These are phyloP conservation scores for Aegithalos caudatus DNA, from an alignment of 2,113 vertebrate species.

Conservation along the genomic window DNA sequence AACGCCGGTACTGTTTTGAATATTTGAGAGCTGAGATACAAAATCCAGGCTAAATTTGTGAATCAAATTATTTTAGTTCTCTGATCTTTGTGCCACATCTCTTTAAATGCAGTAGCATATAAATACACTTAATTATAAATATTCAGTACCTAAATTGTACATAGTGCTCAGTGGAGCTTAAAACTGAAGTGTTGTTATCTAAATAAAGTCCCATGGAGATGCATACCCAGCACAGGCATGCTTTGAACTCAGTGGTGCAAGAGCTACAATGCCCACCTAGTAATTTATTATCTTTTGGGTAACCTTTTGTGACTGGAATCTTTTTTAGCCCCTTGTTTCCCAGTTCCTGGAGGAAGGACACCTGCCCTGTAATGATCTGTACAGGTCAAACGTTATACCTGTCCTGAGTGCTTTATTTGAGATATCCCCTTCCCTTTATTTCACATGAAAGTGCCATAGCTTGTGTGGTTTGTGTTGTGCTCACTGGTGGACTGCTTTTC, in stretches of 20 bases:
- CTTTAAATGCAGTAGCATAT: background rate
- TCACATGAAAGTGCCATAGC: background rate
- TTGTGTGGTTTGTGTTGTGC: background rate
- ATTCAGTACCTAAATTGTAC: background rate
- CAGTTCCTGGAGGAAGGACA: background rate
- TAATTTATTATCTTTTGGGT: background rate
- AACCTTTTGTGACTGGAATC: background rate
- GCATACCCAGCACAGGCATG: background rate
- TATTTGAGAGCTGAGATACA: background rate
- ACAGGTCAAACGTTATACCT: background rate
- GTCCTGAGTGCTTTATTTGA: background rate
- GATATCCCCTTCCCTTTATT: background rate
- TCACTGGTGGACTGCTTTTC: background rate
- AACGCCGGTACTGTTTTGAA: background rate
- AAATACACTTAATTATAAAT: background rate
- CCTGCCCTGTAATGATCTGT: background rate
- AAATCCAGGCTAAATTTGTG: background rate
- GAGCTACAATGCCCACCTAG: background rate
- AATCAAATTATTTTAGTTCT: background rate
- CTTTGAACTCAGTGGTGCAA: background rate
- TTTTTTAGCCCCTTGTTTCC: background rate
- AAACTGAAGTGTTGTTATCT: background rate
- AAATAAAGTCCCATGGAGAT: background rate
- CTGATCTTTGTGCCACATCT: background rate
- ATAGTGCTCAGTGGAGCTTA: background rate